Conservation (phyloP, 1,140 invertebrate genomes). For the Temnothorax curvispinosus region DNA sequence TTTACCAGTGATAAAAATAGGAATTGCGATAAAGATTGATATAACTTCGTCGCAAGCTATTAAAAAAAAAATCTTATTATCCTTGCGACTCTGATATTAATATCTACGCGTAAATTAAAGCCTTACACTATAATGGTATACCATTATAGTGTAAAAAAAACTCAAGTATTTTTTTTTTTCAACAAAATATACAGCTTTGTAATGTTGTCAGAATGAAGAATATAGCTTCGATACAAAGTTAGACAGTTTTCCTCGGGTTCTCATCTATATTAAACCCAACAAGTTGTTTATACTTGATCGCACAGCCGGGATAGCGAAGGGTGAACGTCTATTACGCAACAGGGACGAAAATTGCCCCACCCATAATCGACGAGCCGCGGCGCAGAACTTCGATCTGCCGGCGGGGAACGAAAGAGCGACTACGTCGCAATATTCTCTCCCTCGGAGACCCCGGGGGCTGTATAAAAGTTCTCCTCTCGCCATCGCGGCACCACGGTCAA, state of each 20-base stretch:
- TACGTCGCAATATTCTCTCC: slow-evolving; percentile 39
- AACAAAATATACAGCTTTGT: not conserved
- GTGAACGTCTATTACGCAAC: slow-evolving; percentile 39
- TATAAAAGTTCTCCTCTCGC: not conserved
- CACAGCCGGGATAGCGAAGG: not conserved
- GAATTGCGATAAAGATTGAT: slow-evolving; percentile 6
- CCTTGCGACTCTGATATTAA: not conserved
- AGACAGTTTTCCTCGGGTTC: not conserved
- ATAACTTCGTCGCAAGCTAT: not conserved
- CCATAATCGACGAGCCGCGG: not conserved
- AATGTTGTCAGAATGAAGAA: not conserved
- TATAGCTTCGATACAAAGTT: not conserved
- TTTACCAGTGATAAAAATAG: not conserved
- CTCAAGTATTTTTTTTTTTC: not conserved
- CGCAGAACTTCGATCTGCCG: not conserved
- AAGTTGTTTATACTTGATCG: slow-evolving; percentile 27
- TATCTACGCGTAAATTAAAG: not conserved
- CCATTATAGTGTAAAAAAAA: not conserved
- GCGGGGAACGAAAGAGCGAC: not conserved
- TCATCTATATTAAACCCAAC: slow-evolving; percentile 12
- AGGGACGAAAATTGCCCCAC: slow-evolving; percentile 12
- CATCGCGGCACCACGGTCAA: not conserved
- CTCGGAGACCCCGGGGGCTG: not conserved
- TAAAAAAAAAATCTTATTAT: not conserved
- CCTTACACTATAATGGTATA: not conserved